These are phyloP conservation scores for Branchinecta lindahli DNA, from an alignment of 1,140 invertebrate species.

Conservation along the genomic window DNA sequence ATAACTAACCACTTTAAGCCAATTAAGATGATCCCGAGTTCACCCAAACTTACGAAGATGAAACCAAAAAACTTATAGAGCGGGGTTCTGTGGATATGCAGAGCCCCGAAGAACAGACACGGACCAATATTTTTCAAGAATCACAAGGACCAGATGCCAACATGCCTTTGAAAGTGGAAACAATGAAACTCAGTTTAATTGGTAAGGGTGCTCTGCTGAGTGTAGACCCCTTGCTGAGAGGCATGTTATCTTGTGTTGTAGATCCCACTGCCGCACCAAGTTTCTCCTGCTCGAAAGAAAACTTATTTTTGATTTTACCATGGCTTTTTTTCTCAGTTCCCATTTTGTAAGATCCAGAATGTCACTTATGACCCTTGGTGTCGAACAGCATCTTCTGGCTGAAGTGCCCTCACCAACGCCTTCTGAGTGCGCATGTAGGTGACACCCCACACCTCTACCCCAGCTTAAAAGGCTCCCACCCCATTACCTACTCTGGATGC, in stretches of 20 bases:
- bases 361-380: too few species aligned
- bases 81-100: not conserved
- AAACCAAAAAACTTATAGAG: not conserved
- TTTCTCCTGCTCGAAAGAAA: conserved; percentile 1
- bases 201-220: conserved; percentile 4
- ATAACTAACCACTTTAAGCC: not conserved
- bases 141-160: not conserved
- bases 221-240: not conserved
- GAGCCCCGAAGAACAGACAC: not conserved
- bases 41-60: not conserved
- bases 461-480: not conserved
- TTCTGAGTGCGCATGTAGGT: not conserved
- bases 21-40: not conserved
- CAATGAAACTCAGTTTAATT: not conserved
- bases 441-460: not conserved
- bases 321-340: too few species aligned
- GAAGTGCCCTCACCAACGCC: too few species aligned
- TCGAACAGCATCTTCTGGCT: too few species aligned
- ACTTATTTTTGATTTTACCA: too few species aligned
- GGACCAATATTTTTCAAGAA: not conserved
- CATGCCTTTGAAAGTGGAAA: too few species aligned
- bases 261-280: not conserved
- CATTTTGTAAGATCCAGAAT: too few species aligned
- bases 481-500: not conserved
- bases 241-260: too few species aligned